These are phyloP conservation scores for Ostrea edulis DNA, from an alignment of 1,140 invertebrate species.

Conservation along the genomic window DNA sequence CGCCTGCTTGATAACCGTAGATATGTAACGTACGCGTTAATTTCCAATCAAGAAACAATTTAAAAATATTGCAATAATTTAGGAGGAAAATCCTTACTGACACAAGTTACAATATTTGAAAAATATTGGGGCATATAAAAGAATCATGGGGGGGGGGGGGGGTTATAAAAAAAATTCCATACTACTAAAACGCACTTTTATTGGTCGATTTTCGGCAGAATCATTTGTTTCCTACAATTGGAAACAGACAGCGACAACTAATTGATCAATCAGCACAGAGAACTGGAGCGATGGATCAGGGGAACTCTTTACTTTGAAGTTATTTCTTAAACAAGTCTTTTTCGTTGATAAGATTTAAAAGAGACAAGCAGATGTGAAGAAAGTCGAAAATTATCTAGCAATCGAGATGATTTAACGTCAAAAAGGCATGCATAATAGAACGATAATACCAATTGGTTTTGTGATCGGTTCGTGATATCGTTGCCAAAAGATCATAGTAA, in stretches of 20 bases:
- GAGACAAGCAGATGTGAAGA: neutral
- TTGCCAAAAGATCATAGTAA: conserved; percentile 16
- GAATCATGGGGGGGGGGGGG: too few species aligned
- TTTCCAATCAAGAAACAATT: too few species aligned
- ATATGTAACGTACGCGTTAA: too few species aligned
- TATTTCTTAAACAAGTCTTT: conserved; percentile 8
- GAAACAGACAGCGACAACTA: neutral
- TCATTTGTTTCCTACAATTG: neutral
- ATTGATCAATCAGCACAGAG: neutral
- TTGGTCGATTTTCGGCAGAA: neutral
- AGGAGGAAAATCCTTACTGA: too few species aligned
- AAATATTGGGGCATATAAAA: too few species aligned
- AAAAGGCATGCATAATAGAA: neutral
- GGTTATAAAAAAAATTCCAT: too few species aligned
- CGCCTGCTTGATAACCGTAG: too few species aligned
- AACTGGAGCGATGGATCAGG: neutral
- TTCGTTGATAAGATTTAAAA: conserved; percentile 16
- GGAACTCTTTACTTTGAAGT: conserved; percentile 24
- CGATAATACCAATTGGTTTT: neutral
- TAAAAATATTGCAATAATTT: too few species aligned
- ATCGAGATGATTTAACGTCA: conserved; percentile 8
- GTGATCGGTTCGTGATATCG: conserved; percentile 10
- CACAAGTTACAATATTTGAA: too few species aligned
- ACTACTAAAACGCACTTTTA: neutral
- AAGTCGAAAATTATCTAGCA: conserved; percentile 2